These are phyloP conservation scores for Sphaerophoria taeniata DNA, from an alignment of 2,888 invertebrate genomes.

Conservation along the genomic window DNA sequence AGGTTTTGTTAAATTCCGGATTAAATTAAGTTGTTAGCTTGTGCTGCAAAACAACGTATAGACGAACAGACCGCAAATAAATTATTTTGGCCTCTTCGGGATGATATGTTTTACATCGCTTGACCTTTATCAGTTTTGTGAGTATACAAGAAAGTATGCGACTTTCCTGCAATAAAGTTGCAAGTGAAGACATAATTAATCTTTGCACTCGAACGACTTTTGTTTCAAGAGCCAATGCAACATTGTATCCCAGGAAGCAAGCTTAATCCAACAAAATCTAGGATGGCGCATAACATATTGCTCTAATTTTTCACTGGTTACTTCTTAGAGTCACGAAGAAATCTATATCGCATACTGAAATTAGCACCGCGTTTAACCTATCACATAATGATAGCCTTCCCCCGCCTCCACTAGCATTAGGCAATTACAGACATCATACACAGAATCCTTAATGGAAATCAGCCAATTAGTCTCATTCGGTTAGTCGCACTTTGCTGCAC, in stretches of 20 bases:
- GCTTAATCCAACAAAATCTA: neutral
- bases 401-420: slow-evolving; percentile 13
- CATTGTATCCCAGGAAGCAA: slow-evolving; percentile 5
- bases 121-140: slow-evolving; percentile 44
- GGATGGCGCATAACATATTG: slow-evolving; percentile 3
- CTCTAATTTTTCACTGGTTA: slow-evolving; percentile 18
- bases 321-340: slow-evolving; percentile 28
- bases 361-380: slow-evolving; percentile 49
- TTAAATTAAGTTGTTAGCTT: slow-evolving; percentile 53
- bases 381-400: slow-evolving; percentile 59
- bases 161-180: too few relatives aligned
- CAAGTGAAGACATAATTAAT: too few relatives aligned
- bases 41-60: slow-evolving; percentile 1
- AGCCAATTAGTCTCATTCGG: slow-evolving; percentile 62
- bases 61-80: slow-evolving; percentile 52
- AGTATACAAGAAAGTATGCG: too few relatives aligned
- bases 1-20: slow-evolving; percentile 28
- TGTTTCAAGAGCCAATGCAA: neutral
- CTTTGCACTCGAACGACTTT: too few relatives aligned
- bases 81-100: slow-evolving; percentile 60
- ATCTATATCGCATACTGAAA: slow-evolving; percentile 36
- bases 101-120: slow-evolving; percentile 51
- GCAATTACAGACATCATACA: slow-evolving; percentile 42
- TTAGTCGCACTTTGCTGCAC: slow-evolving; percentile 19
- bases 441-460: slow-evolving; percentile 58